Evolutionary conservation across 2,888 invertebrate genomes (phyloP), one percentile per base, ranked within the genome.

Genomic region (Cheilosia vulpina): DNA sequence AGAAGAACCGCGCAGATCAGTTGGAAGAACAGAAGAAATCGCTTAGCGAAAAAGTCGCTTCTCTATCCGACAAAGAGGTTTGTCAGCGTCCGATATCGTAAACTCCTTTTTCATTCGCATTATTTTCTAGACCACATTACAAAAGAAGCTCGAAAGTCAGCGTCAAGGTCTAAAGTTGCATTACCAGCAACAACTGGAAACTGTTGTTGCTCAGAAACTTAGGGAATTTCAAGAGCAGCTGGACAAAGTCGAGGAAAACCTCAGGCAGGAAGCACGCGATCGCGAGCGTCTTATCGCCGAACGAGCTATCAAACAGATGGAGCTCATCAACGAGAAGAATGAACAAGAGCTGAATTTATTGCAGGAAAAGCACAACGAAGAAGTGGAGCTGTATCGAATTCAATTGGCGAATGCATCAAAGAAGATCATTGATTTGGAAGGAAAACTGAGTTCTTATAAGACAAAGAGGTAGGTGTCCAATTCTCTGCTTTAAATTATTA

Each of bases 151-250:
- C 0, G 94, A 95, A 81, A 92, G 94, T 1, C 95, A 95, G 87
- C 95, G 95, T 89, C 91, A 93, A 13, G 95, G 96, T 81, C 91
- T 97, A 17, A 95, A 96, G 88, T 93, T 94, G 45, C 95, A 96
- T 90, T 97, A 97, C 89, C 97, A 97, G 91, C 95, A 95, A 87
- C 97, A 97, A 92, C 93, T 97, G 13, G 97, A 97, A 88, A 94
- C 95, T 62, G 95, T 96, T 0, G 96, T 97, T 19, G 93, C 95
- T 76, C 94, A 94, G 71, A 97, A 97, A 90, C 92, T 97, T 77
- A 94, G 94, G 88, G 96, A 97, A 91, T 97, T 97, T 88, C 95
- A 96, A 90, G 92, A 92, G 1, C 96, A 97, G 90, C 91, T 97
- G 43, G 96, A 97, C 88, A 91, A 93, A 43, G 95, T 95, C 0